Evolutionary conservation across 2,888 invertebrate species (phyloP).

Genomic region (Ametastegia equiseti): DNA sequence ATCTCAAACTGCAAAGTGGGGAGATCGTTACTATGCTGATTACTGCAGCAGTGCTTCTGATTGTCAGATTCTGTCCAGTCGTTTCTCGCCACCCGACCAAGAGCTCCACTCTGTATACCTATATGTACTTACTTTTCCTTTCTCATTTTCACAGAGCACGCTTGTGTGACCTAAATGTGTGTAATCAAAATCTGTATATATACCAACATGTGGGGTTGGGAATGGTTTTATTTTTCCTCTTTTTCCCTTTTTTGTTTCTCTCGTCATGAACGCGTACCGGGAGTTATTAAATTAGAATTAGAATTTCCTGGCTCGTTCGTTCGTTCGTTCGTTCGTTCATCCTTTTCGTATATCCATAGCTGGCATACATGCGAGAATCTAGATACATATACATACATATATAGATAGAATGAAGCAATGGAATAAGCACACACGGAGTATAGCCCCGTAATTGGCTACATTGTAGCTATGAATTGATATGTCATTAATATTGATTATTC

Average conservation of each 20-base stretch:
- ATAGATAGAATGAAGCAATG: constrained; percentile 7
- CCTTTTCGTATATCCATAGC: not conserved
- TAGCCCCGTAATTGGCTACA: constrained; percentile 65
- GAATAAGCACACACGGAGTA: constrained; percentile 21
- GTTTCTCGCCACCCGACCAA: not conserved
- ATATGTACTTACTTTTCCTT: not conserved
- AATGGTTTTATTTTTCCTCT: too few relatives aligned
- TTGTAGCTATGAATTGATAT: constrained; percentile 70
- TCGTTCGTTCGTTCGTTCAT: too few relatives aligned
- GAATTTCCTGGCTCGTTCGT: constrained; percentile 4
- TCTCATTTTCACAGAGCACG: not conserved
- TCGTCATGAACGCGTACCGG: not conserved
- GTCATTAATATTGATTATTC: constrained; percentile 70
- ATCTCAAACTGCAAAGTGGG: not conserved
- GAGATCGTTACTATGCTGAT: constrained; percentile 2
- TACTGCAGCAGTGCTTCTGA: not conserved
- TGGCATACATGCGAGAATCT: too few relatives aligned
- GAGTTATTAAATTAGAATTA: constrained; percentile 32
- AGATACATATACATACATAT: too few relatives aligned
- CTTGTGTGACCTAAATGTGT: constrained; percentile 10
- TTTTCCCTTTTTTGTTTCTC: too few relatives aligned
- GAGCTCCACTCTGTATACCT: not conserved
- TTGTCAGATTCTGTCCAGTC: not conserved
- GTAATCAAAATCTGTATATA: not conserved
- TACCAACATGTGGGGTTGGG: too few relatives aligned